These are phyloP conservation scores for Gorsachius magnificus DNA, from an alignment of 2,797 vertebrate species.

Conservation along the genomic window DNA sequence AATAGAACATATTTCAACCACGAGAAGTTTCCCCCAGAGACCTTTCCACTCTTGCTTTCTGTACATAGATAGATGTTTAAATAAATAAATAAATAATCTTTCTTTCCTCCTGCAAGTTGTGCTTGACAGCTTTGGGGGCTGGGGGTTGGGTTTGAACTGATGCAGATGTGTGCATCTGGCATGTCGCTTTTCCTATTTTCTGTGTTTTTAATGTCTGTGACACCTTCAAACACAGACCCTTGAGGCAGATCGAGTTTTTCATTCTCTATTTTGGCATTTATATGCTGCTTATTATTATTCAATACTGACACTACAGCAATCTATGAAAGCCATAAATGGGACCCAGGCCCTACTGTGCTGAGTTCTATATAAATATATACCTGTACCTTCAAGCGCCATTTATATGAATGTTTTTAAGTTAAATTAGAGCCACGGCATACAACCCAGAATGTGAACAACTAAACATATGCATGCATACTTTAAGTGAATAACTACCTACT, in stretches of 20 bases:
- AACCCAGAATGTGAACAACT: not conserved
- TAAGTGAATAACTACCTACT: not conserved
- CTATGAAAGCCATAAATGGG: not conserved
- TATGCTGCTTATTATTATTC: not conserved
- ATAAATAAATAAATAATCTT: slow-evolving; percentile 46
- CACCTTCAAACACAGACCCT: slow-evolving; percentile 39
- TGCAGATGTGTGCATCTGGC: slow-evolving; percentile 13
- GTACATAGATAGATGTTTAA: not conserved
- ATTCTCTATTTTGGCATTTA: not conserved
- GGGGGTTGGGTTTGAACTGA: not conserved
- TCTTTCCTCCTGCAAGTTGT: not conserved
- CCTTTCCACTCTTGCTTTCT: not conserved
- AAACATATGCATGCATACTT: not conserved
- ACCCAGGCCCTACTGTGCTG: not conserved
- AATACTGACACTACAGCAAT: not conserved
- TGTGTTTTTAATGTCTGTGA: slow-evolving; percentile 3
- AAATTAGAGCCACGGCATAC: not conserved
- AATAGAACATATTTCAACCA: not conserved
- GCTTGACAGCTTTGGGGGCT: slow-evolving; percentile 27
- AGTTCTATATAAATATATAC: not conserved
- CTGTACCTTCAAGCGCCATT: not conserved
- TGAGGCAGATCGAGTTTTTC: not conserved
- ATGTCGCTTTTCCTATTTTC: not conserved
- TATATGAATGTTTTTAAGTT: not conserved
- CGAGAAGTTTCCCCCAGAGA: not conserved